Conservation (phyloP, 2,888 invertebrate genomes). For the Cylindroiulus punctatus region DNA sequence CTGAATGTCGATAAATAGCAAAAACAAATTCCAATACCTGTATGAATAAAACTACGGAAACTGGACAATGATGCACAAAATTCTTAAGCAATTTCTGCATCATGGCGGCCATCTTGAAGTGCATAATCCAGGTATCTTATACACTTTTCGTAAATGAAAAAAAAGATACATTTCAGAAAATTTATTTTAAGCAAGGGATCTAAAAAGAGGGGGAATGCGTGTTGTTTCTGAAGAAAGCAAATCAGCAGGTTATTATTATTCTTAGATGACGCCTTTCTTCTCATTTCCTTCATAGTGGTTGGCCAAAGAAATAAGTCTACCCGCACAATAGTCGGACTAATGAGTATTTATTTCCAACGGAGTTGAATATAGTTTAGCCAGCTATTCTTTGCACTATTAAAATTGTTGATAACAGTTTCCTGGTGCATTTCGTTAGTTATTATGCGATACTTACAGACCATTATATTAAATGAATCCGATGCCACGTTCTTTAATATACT, state of each 20-base stretch:
- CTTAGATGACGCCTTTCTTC: slow-evolving; percentile 35
- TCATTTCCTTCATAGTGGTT: slow-evolving; percentile 49
- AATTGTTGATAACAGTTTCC: slow-evolving; percentile 22
- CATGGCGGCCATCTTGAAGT: not conserved
- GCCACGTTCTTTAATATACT: not conserved
- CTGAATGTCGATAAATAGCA: no score
- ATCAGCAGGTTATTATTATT: slow-evolving; percentile 53
- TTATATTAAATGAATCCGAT: not conserved
- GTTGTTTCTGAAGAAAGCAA: slow-evolving; percentile 49
- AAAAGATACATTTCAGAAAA: slow-evolving; percentile 3
- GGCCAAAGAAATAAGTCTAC: slow-evolving; percentile 46
- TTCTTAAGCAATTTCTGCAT: not conserved
- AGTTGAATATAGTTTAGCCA: slow-evolving; percentile 21
- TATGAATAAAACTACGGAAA: no score
- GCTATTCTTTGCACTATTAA: slow-evolving; percentile 14
- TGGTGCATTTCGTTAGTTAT: slow-evolving; percentile 34
- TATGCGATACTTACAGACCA: not conserved
- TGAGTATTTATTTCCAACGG: slow-evolving; percentile 49
- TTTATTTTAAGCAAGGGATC: not conserved
- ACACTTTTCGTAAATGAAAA: not conserved
- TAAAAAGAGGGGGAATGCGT: not conserved
- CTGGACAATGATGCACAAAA: not conserved
- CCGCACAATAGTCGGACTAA: slow-evolving; percentile 23
- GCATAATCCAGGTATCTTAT: not conserved
- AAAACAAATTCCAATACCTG: not conserved